Evolutionary conservation across 92 coral and sea anemone genomes (phyloP), one percentile per base, ranked within the genome.

Genomic region (Parazoanthus swiftii): DNA sequence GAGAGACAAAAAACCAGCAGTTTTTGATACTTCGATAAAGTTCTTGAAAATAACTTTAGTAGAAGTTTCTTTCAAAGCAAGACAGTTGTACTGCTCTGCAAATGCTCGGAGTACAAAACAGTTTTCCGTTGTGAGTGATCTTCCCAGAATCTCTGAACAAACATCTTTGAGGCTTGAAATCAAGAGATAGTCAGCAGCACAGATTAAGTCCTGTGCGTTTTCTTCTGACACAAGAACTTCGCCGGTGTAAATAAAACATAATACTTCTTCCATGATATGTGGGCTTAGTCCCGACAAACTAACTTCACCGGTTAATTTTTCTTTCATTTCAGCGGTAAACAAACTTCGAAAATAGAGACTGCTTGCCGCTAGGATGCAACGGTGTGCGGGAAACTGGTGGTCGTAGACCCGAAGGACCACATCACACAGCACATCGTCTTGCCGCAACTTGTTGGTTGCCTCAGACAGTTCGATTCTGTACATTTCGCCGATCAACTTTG

Each of bases 11-110:
- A 95, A 95, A 21, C 91, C 97, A 29, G 93, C 93, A 0, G 95
- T 92, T 48, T 93, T 89, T 58, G 97, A 91, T 54, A 95, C 93
- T 42, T 92, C 93, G 5, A 89, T 91, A 72, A 94, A 95, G 81
- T 94, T 95, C 23, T 95, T 85, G 9, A 92, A 86, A 59, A 95
- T 95, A 66, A 92, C 89, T 46, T 85, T 81, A 25, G 91, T 91
- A 14, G 97, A 93, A 29, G 96, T 86, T 51, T 75, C 74, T 85
- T 91, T 86, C 5, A 95, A 93, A 44, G 88, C 79, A 56, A 77
- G 92, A 63, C 98, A 95, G 78, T 88, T 93, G 81, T 92, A 95
- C 59, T 86, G 89, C 81, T 95, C 98, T 26, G 98, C 98, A 85
- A 94, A 95, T 71, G 89, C 88, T 76, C 97, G 92, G 56, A 92